These are phyloP conservation scores for Pyralis farinalis DNA, from an alignment of 2,888 invertebrate species.

Conservation along the genomic window DNA sequence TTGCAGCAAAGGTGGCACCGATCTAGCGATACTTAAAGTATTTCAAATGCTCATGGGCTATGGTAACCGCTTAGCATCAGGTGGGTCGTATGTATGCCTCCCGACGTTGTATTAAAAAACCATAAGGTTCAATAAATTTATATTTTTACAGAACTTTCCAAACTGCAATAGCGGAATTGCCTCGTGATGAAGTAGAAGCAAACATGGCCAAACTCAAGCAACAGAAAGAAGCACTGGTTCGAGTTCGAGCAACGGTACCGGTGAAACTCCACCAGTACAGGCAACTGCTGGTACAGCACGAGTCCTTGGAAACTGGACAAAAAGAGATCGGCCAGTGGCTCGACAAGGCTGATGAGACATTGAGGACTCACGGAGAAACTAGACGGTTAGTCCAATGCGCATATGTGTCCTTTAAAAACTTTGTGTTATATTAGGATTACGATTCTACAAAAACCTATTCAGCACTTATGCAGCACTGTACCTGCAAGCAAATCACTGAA, in stretches of 20 bases:
- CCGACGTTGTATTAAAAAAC: too few relatives aligned
- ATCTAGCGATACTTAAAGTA: too few relatives aligned
- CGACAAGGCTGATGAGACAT: slow-evolving; percentile 88
- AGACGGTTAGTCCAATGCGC: slow-evolving; percentile 59
- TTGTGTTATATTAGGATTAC: too few relatives aligned
- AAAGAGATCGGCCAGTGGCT: slow-evolving; percentile 93
- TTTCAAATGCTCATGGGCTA: too few relatives aligned
- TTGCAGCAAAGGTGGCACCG: too few relatives aligned
- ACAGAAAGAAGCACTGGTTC: slow-evolving; percentile 93
- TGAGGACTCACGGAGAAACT: slow-evolving; percentile 69
- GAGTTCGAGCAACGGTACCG: slow-evolving; percentile 91
- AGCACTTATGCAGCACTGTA: too few relatives aligned
- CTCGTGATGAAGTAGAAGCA: slow-evolving; percentile 93
- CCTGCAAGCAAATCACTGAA: too few relatives aligned
- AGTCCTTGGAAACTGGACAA: slow-evolving; percentile 93
- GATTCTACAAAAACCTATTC: too few relatives aligned
- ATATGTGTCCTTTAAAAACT: too few relatives aligned
- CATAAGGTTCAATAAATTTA: too few relatives aligned
- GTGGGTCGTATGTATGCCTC: too few relatives aligned
- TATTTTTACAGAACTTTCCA: slow-evolving; percentile 87
- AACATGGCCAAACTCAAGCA: slow-evolving; percentile 94
- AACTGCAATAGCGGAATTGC: slow-evolving; percentile 92
- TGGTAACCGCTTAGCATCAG: too few relatives aligned
- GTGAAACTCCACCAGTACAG: slow-evolving; percentile 90
- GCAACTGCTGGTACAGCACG: slow-evolving; percentile 92